Base-by-base conservation (phyloP, 2,113 vertebrate genomes). In the Spea multiplicata region DNA sequence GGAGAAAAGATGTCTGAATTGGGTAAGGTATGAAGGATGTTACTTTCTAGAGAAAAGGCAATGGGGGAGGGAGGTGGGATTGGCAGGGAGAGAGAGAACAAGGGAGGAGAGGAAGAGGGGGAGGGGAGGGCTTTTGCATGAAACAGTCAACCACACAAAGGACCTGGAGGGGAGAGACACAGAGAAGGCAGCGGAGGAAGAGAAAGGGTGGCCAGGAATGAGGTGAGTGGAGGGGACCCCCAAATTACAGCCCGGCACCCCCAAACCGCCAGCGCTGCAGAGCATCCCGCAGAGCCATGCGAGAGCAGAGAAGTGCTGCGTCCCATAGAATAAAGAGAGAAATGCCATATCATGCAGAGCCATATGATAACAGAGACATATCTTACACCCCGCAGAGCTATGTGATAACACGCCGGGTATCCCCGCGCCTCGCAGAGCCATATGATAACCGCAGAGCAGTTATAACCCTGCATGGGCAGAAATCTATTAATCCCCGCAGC, bases 21-120 rank as follows among this genome's bases (percentile, higher is more conserved):
- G n/a, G n/a, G n/a, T n/a, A n/a, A n/a, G n/a, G n/a, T n/a, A n/a
- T n/a, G n/a, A n/a, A n/a, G n/a, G n/a, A n/a, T n/a, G n/a, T n/a
- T n/a, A n/a, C n/a, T n/a, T n/a, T n/a, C n/a, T n/a, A n/a, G 73
- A 65, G 55, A 65, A 74, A 30, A 30, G 30, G 72, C 72, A 66
- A n/a, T 67, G 67, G 75, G 66, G 67, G n/a, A n/a, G 75, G 67
- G 66, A 13, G 66, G 44, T 9, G 53, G 66, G 49, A n/a, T n/a
- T 48, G 66, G 75, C n/a, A 70, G 66, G 46, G 75, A 77, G 75
- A 62, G 53, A 70, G 66, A 77, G 68, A 77, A 70, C 55, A 59
- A 69, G 75, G 62, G 75, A 77, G 75, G 75, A 70, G 75, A 77
- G 75, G 75, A 77, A 77, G 75, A 77, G 75, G 75, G 67, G 75